Evolutionary conservation across 1,140 invertebrate species (phyloP), one percentile per base, ranked within the genome.

Genomic region (Bombus vancouverensis): DNA sequence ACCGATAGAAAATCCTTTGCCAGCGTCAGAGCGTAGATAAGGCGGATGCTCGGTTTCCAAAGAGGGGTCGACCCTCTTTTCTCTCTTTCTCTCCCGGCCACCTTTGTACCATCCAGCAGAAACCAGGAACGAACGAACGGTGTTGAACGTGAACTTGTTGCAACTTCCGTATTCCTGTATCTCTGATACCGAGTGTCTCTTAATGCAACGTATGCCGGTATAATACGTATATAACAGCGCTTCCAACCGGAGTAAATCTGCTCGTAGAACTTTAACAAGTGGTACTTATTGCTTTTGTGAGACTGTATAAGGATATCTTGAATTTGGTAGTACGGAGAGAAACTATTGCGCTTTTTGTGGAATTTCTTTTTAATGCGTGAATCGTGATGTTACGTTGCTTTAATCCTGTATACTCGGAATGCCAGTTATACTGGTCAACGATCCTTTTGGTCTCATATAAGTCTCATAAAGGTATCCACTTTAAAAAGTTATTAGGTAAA

Each of bases 151-250:
- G 86, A 85, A 87, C 86, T 87, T 74, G 80, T 75, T 76, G 86
- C 57, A 44, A 87, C 86, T 87, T 87, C 86, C 86, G 86, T 85
- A 77, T 87, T 85, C 82, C 86, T 78, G 59, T 85, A 85, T 83
- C 82, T 73, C 57, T 22, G 81, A 68, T 87, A 85, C 66, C 62
- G 74, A 34, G 65, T 83, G 85, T 86, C 62, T 81, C 65, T 47
- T 34, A 70, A 73, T 66, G 59, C 77, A 62, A 70, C 68, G 47
- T n/a, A 57, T 32, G 32, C 22, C 28, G 59, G 13, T 47, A 70
- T 70, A 44, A 59, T 75, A 81, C n/a, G 70, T 44, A 42, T 72
- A 44, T 53, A 81, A 81, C 71, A 82, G 59, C 62, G 72, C 32
- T 82, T 65, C n/a, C n/a, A 42, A 39, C 22, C 12, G 37, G 80